phyloP scores from a whole-genome alignment of 1,140 invertebrate species.

The Druon quercuslanigerum region DNA sequence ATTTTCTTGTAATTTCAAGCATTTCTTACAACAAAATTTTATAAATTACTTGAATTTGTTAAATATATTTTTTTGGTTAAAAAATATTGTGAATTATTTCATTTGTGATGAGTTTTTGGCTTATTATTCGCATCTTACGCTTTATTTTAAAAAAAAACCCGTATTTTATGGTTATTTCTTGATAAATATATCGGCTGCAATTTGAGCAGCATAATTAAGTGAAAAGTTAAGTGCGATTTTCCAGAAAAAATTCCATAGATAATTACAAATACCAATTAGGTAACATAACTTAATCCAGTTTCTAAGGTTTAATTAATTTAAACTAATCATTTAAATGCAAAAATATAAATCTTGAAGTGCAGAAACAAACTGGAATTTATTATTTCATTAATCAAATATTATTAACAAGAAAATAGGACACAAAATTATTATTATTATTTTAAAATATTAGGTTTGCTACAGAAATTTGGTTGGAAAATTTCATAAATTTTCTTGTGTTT shows the following conservation, averaged over 20 bases:
- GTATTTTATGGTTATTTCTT: not conserved
- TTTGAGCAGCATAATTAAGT: not conserved
- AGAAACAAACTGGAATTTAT: not conserved
- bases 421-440: too few species aligned
- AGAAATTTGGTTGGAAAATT: too few species aligned
- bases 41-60: too few species aligned
- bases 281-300: not conserved
- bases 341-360: not conserved
- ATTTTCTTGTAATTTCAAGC: too few species aligned
- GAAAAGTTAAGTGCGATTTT: slow-evolving; percentile 18
- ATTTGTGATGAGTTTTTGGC: too few species aligned
- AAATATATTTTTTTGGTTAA: too few species aligned
- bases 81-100: too few species aligned
- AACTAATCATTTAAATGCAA: not conserved
- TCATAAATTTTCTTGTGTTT: too few species aligned
- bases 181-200: not conserved
- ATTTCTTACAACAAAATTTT: too few species aligned
- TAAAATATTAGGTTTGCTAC: too few species aligned
- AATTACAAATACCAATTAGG: not conserved
- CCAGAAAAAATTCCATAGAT: not conserved
- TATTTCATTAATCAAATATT: too few species aligned
- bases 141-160: not conserved
- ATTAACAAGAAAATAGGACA: too few species aligned
- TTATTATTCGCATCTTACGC: not conserved
- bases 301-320: not conserved